Base-by-base conservation (phyloP, 2,113 vertebrate species). In the Pagrus major region DNA sequence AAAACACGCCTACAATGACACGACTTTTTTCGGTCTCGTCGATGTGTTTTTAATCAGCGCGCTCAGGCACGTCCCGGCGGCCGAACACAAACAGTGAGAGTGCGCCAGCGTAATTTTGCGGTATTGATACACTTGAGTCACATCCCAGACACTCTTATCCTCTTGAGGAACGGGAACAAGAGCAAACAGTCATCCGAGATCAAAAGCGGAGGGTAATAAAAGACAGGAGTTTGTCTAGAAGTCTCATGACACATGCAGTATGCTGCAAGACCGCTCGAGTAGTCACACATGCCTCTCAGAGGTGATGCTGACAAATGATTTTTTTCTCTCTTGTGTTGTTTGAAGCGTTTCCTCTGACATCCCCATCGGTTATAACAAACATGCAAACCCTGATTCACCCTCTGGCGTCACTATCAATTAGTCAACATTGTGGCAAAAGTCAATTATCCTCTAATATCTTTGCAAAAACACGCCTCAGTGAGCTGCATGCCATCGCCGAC, bases 171-270 rank as follows among this genome's bases (percentile, higher is more conserved):
- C 75, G 47, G 79, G 74, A 83, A 63, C 56, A 78, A 71, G 25
- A 69, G 72, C 72, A 81, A 70, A 77, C 72, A 78, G 44, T 77
- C 72, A 80, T 21, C 31, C 1, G 8, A 46, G 66, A 78, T 84
- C 74, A 84, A 65, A n/a, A 86, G 76, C 10, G 9, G 44, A 31
- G 39, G 15, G 10, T 81, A 66, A 87, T 82, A 75, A 86, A 73
- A 81, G 83, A 79, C 78, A 59, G 47, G 63, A 58, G 42, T 46
- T 46, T 77, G 58, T 59, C 31, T 42, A 2, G 35, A 25, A 59
- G 42, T 8, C 77, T 74, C 55, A 29, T 77, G 76, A 71, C 76
- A 66, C 55, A 68, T 31, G 2, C n/a, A n/a, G n/a, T n/a, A n/a
- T 21, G 6, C 63, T 27, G 55, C 39, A 58, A 16, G 47, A 16